These are phyloP conservation scores for Pantherophis vulpinus DNA, from an alignment of 2,797 vertebrate genomes.

Conservation along the genomic window DNA sequence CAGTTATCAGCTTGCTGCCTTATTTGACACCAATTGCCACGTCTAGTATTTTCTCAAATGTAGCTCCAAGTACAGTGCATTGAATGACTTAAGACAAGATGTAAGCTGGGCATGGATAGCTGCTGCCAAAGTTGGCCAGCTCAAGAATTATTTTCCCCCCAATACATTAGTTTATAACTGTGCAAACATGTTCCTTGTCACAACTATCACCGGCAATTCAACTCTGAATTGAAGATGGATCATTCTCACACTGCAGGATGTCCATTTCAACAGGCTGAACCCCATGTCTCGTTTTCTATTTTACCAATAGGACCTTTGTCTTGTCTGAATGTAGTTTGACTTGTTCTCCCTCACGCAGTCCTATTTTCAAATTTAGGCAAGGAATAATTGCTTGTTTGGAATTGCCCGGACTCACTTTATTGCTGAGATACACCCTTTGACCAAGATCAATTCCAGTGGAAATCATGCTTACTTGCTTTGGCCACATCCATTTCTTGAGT, in stretches of 20 bases:
- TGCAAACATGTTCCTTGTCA: not conserved
- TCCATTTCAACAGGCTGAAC: not conserved
- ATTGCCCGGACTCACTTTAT: not conserved
- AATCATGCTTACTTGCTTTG: not conserved
- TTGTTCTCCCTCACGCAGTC: not conserved
- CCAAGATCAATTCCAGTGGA: not conserved
- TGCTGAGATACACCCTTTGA: not conserved
- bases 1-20: not conserved
- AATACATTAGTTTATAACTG: too few species aligned
- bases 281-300: not conserved
- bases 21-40: not conserved
- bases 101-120: too few species aligned
- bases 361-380: not conserved
- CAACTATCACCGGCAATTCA: not conserved
- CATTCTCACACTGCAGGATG: not conserved
- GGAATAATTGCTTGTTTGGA: not conserved
- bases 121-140: too few species aligned
- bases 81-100: too few species aligned
- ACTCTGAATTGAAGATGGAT: not conserved
- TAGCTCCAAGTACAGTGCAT: too few species aligned
- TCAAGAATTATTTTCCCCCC: too few species aligned
- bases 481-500: not conserved
- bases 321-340: not conserved
- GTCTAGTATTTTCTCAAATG: not conserved
- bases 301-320: not conserved